Conservation (phyloP, 2,113 vertebrate species). For the Thinocorus orbignyianus region DNA sequence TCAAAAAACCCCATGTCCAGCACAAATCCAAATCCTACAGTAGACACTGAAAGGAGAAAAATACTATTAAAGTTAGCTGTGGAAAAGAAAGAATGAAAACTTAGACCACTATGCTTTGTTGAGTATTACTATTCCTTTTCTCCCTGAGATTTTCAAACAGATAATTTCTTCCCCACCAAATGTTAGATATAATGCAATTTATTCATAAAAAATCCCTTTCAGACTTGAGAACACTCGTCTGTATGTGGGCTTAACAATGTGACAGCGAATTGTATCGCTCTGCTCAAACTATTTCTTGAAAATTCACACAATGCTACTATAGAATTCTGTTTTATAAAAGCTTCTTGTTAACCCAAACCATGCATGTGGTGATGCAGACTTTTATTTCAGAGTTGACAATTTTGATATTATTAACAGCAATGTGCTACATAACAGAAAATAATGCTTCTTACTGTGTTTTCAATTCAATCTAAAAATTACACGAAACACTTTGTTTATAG, state of each 20-base stretch:
- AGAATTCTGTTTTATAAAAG: background rate
- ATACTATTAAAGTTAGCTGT: background rate
- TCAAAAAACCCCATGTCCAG: conserved; percentile 91
- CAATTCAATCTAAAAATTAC: background rate
- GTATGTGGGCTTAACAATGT: background rate
- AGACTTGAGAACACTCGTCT: background rate
- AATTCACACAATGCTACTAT: background rate
- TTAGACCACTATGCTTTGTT: rapidly evolving
- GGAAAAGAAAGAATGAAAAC: background rate
- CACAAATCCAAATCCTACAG: conserved; percentile 93
- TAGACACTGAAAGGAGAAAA: conserved; percentile 83
- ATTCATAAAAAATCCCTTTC: background rate
- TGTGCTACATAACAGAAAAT: background rate
- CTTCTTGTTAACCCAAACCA: background rate
- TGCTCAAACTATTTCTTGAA: background rate
- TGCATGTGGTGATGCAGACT: background rate
- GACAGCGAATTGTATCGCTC: background rate
- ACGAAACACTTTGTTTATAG: background rate
- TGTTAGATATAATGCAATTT: background rate
- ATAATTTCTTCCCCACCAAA: background rate
- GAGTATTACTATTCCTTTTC: background rate
- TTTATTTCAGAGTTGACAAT: background rate
- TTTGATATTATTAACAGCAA: background rate
- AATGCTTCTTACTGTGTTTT: background rate
- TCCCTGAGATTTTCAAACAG: background rate